Base-by-base conservation (phyloP, 2,113 vertebrate genomes). In the Corythaeola cristata region DNA sequence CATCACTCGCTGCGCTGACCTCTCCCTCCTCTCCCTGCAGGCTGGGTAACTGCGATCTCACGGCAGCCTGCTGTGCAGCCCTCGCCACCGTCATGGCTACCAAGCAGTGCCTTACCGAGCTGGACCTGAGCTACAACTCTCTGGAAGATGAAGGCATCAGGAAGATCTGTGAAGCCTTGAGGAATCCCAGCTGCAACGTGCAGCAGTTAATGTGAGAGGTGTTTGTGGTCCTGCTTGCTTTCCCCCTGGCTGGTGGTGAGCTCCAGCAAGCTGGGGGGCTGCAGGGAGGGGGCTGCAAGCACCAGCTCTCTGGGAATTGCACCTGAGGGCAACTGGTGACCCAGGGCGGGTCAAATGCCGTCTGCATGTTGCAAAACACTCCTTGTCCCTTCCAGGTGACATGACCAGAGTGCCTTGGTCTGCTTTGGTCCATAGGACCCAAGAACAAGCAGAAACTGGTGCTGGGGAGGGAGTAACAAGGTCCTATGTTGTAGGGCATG, bases 161-260 rank as follows among this genome's bases (percentile, higher is more conserved):
- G 77, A 97, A 97, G 92, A 94, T 98, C 74, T 97, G 97, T 6
- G 97, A 98, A 72, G 97, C 97, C 16, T 72, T 98, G 84, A 97
- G 71, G 35, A 96, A 97, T 69, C 97, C 95, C 39, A 79, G 63
- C 94, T 98, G 98, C 85, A 81, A 95, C 0, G 21, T 98, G 52
- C 94, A 97, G 84, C 96, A 88, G n/a, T 85, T 98, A 41, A 90
- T 97, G 98, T 98, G 94, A 98, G 98, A 79, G 19, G 33, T 37
- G 62, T 16, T 83, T 76, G 8, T 77, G 72, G 41, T 72, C 24
- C 11, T 80, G 26, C 26, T 60, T 60, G 33, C 2, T 0, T 35
- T 64, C 11, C 32, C 23, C 15, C 19, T 6, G 26, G 47, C 33
- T 55, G 56, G 32, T 7, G 23, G n/a, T 13, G 47, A 85, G 37